These are phyloP conservation scores for Cyanoramphus novaezelandiae DNA, from an alignment of 2,113 vertebrate species.

Conservation along the genomic window DNA sequence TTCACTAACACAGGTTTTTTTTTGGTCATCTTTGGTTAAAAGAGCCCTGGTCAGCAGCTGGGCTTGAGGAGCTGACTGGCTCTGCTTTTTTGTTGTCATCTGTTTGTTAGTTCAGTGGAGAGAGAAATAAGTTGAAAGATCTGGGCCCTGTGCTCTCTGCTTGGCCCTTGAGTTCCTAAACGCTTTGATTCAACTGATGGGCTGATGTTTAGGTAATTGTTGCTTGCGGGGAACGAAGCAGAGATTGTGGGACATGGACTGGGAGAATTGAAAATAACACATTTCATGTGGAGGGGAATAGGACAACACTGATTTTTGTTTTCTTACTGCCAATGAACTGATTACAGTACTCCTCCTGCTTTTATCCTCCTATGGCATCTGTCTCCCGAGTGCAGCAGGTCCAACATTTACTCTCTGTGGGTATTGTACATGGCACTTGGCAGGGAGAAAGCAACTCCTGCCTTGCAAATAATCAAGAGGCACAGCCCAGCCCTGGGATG, in stretches of 20 bases:
- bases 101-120: not conserved
- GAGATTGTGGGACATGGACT: not conserved
- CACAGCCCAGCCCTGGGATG: not conserved
- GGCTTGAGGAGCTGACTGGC: not conserved
- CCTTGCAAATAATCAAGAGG: not conserved
- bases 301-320: not conserved
- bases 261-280: not conserved
- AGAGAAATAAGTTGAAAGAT: not conserved
- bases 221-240: not conserved
- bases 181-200: rapidly evolving
- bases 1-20: not conserved
- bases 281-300: not conserved
- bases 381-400: not conserved
- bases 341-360: not conserved
- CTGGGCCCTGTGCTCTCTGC: not conserved
- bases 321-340: not conserved
- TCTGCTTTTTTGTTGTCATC: not conserved
- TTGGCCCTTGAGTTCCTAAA: not conserved
- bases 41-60: not conserved
- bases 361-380: not conserved
- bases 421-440: not conserved
- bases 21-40: not conserved
- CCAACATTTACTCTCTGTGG: not conserved
- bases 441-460: not conserved
- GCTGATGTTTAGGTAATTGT: not conserved